These are phyloP conservation scores for Geodia barretti DNA, from an alignment of 37 sponge, comb jelly and placozoan genomes.

Conservation along the genomic window DNA sequence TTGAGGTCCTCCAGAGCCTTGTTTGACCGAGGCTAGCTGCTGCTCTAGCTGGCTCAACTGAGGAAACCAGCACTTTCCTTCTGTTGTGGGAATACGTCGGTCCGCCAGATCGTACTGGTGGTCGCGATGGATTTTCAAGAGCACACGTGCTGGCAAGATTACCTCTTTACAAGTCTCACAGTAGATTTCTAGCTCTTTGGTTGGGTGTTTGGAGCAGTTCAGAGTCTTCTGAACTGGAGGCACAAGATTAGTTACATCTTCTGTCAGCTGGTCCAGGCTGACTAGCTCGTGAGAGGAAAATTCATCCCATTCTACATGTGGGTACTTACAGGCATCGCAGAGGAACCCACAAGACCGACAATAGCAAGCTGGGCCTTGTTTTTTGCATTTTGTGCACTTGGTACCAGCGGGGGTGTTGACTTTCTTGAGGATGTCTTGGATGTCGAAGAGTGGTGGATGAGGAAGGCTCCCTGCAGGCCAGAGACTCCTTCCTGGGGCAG, in stretches of 20 bases:
- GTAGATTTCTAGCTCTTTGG: constrained; percentile 33
- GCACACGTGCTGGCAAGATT: constrained; percentile 13
- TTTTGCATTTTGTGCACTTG: constrained; percentile 12
- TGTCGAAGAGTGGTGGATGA: constrained; percentile 12
- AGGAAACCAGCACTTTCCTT: not conserved
- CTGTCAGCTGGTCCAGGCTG: not conserved
- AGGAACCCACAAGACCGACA: constrained; percentile 9
- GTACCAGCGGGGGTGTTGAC: not conserved
- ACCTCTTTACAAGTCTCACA: constrained; percentile 53
- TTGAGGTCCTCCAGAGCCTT: not conserved
- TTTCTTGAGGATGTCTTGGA: constrained; percentile 8
- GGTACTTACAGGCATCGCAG: not conserved
- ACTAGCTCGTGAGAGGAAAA: constrained; percentile 13
- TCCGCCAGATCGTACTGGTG: constrained; percentile 24
- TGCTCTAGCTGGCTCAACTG: constrained; percentile 3
- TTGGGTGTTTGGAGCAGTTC: constrained; percentile 12
- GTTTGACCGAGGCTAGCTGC: constrained; percentile 7
- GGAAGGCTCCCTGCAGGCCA: constrained; percentile 9
- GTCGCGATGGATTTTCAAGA: too few relatives aligned
- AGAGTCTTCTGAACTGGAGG: not conserved
- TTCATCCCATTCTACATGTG: not conserved
- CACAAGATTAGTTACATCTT: not conserved
- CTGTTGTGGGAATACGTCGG: constrained; percentile 9
- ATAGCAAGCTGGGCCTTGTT: not conserved
- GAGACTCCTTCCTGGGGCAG: not conserved